These are phyloP conservation scores for Drosophila busckii DNA, from an alignment of 1,140 invertebrate species.

Conservation along the genomic window DNA sequence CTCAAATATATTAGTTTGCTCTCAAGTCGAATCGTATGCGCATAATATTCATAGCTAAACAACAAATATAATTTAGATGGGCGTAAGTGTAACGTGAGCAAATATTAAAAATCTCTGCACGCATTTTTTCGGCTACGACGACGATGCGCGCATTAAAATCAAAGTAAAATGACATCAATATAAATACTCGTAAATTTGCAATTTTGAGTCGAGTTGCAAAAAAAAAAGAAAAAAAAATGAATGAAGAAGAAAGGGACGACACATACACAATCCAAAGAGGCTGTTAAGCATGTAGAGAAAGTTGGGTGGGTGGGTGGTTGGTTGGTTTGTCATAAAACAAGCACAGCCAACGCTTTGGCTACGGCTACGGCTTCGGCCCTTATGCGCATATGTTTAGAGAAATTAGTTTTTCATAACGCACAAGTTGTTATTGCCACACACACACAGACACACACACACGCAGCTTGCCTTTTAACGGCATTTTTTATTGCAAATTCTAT, in stretches of 20 bases:
- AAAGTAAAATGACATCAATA: conserved; percentile 78
- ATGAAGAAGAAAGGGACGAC: too few species aligned
- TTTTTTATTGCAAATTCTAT: conserved; percentile 78
- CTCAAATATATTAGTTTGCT: too few species aligned
- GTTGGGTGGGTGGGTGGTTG: neutral
- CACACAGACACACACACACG: conserved; percentile 14
- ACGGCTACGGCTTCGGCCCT: conserved; percentile 41
- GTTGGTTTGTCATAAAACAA: conserved; percentile 50
- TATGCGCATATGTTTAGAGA: conserved; percentile 78
- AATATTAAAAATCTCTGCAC: conserved; percentile 76
- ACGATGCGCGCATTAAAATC: conserved; percentile 73
- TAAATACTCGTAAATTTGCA: conserved; percentile 77
- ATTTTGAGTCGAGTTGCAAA: conserved; percentile 46
- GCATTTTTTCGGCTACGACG: too few species aligned
- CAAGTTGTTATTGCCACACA: conserved; percentile 71
- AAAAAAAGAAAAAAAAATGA: too few species aligned
- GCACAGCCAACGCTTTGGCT: neutral
- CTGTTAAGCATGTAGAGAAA: conserved; percentile 28
- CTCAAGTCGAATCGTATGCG: too few species aligned
- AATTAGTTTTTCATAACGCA: conserved; percentile 78
- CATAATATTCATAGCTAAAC: too few species aligned
- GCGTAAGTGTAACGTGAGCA: neutral
- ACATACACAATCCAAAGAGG: conserved; percentile 15
- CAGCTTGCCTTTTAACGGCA: conserved; percentile 66
- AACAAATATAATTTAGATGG: too few species aligned